Base-by-base conservation (phyloP, 2,113 vertebrate genomes). In the Amazona guildingii region DNA sequence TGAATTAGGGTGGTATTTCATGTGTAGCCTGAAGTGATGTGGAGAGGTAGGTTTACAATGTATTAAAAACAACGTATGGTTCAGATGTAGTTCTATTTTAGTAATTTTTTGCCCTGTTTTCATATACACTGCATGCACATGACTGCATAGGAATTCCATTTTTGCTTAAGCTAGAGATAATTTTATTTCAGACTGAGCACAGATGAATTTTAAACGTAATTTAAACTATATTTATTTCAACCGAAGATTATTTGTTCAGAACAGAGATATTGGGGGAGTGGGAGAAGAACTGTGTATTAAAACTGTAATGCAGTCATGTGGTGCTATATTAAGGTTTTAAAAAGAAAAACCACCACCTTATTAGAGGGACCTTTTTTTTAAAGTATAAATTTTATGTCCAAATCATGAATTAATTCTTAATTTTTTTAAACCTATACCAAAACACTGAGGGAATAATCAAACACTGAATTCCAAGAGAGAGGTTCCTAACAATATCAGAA, bases 61-160 rank as follows among this genome's bases (percentile, higher is more conserved):
- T 54, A 16, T 57, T 25, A 41, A 84, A 84, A 66, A 16, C 10
- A 19, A 15, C 29, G 3, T 15, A 15, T 0, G 0, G 12, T 67
- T 75, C 66, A 89, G 44, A 43, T 24, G 3, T 33, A 29, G 8
- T 8, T 23, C 2, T 25, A 17, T 48, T n/a, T 82, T 62, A 81
- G 61, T 31, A 62, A 17, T 21, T 24, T 33, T 76, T 59, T 88
- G 17, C 14, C 16, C 24, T 55, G 4, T 54, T 74, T 75, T 54
- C 20, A 9, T 25, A 7, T 27, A 25, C 0, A 1, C 14, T 67
- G 62, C 14, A 13, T 31, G 20, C 3, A 15, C 2, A 4, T 11
- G 41, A 23, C 6, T 76, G 31, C 10, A 6, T 48, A 19, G 28
- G 17, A 72, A 64, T 73, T 79, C 17, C 1, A 6, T 29, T 67